Conservation (phyloP, 2,113 vertebrate species). For the Aphyosemion australe region DNA sequence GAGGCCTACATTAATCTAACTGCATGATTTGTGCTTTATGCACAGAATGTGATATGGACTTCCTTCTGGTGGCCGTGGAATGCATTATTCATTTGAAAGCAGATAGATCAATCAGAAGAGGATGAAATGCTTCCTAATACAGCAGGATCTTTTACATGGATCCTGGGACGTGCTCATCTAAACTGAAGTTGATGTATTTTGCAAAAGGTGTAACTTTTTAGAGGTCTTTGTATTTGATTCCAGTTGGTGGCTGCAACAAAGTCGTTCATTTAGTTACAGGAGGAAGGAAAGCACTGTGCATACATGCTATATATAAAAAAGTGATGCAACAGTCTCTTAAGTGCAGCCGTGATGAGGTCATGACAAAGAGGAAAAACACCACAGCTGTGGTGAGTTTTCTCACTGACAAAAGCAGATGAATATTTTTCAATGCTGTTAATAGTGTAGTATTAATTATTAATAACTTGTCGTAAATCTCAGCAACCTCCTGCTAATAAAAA, state of each 20-base stretch:
- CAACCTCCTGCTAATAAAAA: neutral
- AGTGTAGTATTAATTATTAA: slow-evolving; percentile 23
- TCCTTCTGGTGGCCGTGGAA: slow-evolving; percentile 29
- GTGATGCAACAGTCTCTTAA: neutral
- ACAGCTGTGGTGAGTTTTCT: slow-evolving; percentile 8
- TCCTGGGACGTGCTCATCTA: slow-evolving; percentile 2
- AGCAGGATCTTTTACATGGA: slow-evolving; percentile 44
- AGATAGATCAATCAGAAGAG: slow-evolving; percentile 47
- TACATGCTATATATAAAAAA: slow-evolving; percentile 10
- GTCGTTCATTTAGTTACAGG: neutral
- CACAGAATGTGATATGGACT: slow-evolving; percentile 39
- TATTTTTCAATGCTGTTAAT: slow-evolving; percentile 26
- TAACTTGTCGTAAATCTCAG: slow-evolving; percentile 28
- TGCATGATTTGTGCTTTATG: slow-evolving; percentile 23
- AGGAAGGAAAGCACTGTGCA: slow-evolving; percentile 9
- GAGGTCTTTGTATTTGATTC: slow-evolving; percentile 15
- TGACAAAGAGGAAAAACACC: slow-evolving; percentile 44
- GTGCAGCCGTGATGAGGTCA: slow-evolving; percentile 26
- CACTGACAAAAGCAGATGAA: neutral
- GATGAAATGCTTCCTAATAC: slow-evolving; percentile 35
- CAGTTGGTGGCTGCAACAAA: neutral
- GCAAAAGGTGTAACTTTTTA: slow-evolving; percentile 10
- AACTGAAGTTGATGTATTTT: too few relatives aligned
- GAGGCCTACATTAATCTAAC: slow-evolving; percentile 23
- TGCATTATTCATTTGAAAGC: slow-evolving; percentile 60